phyloP scores from a whole-genome alignment of 1,140 invertebrate genomes.

The Colletes gigas region DNA sequence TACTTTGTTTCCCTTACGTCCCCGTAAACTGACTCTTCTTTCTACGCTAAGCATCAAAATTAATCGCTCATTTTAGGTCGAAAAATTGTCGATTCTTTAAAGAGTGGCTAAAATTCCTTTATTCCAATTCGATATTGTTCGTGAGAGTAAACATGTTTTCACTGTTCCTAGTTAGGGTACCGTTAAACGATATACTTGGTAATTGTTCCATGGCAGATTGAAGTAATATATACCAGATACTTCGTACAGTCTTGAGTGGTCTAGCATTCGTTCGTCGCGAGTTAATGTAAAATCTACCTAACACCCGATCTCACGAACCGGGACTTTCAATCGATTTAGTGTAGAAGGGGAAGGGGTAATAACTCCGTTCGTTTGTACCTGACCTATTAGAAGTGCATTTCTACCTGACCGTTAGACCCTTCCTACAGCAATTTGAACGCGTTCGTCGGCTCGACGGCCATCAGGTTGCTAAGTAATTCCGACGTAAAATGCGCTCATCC shows the following conservation, averaged over 20 bases:
- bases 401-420: background rate
- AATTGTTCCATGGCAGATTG: background rate
- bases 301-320: background rate
- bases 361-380: background rate
- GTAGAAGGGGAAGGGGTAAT: background rate
- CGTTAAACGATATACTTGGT: background rate
- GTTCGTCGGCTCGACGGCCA: background rate
- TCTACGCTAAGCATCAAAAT: too few relatives aligned
- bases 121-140: too few relatives aligned
- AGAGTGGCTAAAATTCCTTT: too few relatives aligned
- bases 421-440: background rate
- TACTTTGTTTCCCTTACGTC: too few relatives aligned
- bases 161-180: too few relatives aligned
- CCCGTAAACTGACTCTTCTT: too few relatives aligned
- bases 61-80: too few relatives aligned
- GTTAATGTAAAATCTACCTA: background rate
- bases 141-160: too few relatives aligned
- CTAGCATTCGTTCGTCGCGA: background rate
- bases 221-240: background rate
- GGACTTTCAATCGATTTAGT: slow-evolving; percentile 11
- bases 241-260: background rate
- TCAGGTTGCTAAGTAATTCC: background rate
- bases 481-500: background rate
- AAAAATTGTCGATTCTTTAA: too few relatives aligned
- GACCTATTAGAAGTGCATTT: background rate